A percentile compares a stretch with the other conserved stretches of the same genome.
Conservation (phyloP, 2,888 invertebrate species). For the Matsumyia berberina region DNA sequence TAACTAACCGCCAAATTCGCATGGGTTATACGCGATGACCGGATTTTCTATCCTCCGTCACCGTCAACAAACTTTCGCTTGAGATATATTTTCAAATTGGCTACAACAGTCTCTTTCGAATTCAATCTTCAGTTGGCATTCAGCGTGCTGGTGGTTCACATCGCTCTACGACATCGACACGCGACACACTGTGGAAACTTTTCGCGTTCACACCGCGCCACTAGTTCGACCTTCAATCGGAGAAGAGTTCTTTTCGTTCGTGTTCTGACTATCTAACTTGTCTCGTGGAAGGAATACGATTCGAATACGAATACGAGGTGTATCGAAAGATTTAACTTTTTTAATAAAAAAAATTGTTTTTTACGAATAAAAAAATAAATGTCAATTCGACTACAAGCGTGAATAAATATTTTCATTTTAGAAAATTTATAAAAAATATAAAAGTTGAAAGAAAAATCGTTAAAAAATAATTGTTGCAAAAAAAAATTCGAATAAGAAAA, state of each 20-base stretch:
- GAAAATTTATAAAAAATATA: constrained; percentile 8
- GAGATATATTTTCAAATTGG: constrained; percentile 74
- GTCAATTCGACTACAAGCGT: background rate
- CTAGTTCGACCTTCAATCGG: constrained; percentile 59
- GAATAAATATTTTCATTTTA: background rate
- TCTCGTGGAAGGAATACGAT: constrained; percentile 50
- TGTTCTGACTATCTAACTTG: constrained; percentile 20
- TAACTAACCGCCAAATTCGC: constrained; percentile 17
- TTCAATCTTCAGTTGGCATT: constrained; percentile 75
- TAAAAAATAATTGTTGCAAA: constrained; percentile 1
- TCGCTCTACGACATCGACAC: constrained; percentile 38
- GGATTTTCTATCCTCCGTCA: constrained; percentile 72
- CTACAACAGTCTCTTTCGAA: constrained; percentile 65
- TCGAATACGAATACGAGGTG: constrained; percentile 28
- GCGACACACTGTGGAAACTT: constrained; percentile 26
- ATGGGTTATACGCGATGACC: constrained; percentile 55
- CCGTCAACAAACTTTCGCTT: constrained; percentile 76
- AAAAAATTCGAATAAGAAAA: constrained; percentile 8
- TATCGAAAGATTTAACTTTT: constrained; percentile 13
- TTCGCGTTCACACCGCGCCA: constrained; percentile 39
- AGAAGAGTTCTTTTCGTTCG: constrained; percentile 30
- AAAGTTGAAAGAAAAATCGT: constrained; percentile 3
- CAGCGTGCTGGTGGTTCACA: constrained; percentile 75
- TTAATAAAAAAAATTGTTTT: constrained; percentile 4
- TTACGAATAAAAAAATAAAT: constrained; percentile 1